Percentiles rank a stretch among this genome's conserved stretches.
Evolutionary conservation across 2,888 invertebrate genomes (phyloP).

Genomic region (Hemicrepidius hirtus): DNA sequence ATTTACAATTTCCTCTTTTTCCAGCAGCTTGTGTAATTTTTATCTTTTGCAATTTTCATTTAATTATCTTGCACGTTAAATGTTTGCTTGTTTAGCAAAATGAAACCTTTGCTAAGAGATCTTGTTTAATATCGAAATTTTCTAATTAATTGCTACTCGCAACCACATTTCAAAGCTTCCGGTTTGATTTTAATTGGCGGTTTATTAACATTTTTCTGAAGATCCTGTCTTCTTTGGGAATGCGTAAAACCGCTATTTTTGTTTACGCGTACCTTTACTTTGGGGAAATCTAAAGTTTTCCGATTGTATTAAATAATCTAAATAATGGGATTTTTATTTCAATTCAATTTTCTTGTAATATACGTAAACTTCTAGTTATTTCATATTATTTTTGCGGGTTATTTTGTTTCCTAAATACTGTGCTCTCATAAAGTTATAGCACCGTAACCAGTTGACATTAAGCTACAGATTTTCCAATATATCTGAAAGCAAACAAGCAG

Average conservation of each 20-base stretch:
- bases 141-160: no score
- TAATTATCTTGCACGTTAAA: background rate
- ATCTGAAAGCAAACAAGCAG: conserved; percentile 33
- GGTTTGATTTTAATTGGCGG: no score
- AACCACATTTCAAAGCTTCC: no score
- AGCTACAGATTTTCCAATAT: conserved; percentile 43
- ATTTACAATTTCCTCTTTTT: conserved; percentile 6
- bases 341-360: no score
- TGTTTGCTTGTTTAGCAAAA: background rate
- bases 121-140: no score
- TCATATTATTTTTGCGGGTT: background rate
- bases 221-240: no score
- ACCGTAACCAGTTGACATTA: conserved; percentile 38
- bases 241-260: no score
- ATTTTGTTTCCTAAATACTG: conserved; percentile 12
- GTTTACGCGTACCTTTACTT: background rate
- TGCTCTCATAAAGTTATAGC: conserved; percentile 32
- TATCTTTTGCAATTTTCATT: background rate
- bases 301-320: conserved; percentile 12
- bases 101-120: no score
- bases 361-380: no score
- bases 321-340: background rate
- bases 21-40: conserved; percentile 8
- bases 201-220: background rate
- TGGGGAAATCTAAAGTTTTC: conserved; percentile 2